phyloP scores from a whole-genome alignment of 2,888 invertebrate species.

The Stenoptilia bipunctidactyla region DNA sequence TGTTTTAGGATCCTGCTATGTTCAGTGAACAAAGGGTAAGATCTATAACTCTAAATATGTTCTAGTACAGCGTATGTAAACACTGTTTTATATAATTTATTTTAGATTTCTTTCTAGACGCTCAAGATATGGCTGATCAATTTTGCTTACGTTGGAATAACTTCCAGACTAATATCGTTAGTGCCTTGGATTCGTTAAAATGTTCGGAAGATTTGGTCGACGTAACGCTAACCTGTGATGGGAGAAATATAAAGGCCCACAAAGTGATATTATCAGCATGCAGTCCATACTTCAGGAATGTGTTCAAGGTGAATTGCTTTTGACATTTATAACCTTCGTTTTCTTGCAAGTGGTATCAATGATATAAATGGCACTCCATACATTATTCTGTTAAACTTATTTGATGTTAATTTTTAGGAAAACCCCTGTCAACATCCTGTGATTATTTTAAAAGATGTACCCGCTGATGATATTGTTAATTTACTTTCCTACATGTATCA shows the following conservation, averaged over 20 bases:
- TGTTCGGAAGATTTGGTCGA: conserved; percentile 79
- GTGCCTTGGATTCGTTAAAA: conserved; percentile 77
- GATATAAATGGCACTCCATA: conserved; percentile 15
- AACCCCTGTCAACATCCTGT: conserved; percentile 82
- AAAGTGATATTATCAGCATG: conserved; percentile 82
- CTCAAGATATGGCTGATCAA: conserved; percentile 70
- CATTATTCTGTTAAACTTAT: not conserved
- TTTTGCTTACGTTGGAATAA: conserved; percentile 83
- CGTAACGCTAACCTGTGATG: conserved; percentile 81
- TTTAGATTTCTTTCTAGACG: not conserved
- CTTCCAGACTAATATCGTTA: conserved; percentile 78
- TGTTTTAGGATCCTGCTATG: too few relatives aligned
- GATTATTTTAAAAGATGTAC: conserved; percentile 78
- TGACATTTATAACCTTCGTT: conserved; percentile 60
- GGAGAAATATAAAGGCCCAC: conserved; percentile 79
- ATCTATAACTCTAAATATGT: too few relatives aligned
- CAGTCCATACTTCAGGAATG: conserved; percentile 81
- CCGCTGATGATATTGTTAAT: conserved; percentile 75
- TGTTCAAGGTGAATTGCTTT: conserved; percentile 77
- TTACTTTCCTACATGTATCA: conserved; percentile 80
- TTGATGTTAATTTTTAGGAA: conserved; percentile 57
- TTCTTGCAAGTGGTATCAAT: conserved; percentile 29
- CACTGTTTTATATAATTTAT: not conserved
- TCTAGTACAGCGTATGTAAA: too few relatives aligned
- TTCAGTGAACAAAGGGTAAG: not conserved